These are phyloP conservation scores for Trematomus bernacchii DNA, from an alignment of 2,797 vertebrate species.

Conservation along the genomic window DNA sequence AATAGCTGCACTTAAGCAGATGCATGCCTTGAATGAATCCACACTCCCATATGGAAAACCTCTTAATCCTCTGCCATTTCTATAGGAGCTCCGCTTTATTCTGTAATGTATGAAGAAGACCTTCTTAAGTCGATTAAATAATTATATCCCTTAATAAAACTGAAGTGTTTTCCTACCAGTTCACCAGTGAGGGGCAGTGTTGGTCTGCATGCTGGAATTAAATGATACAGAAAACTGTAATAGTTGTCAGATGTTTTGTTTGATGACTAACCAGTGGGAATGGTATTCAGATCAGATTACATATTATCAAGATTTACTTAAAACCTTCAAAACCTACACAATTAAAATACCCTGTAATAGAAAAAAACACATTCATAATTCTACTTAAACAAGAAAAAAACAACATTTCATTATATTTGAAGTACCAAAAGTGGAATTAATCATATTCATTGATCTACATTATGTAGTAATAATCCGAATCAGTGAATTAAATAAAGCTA, in stretches of 20 bases:
- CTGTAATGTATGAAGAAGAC: background rate
- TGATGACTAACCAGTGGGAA: background rate
- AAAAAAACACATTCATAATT: background rate
- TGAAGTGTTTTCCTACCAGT: background rate
- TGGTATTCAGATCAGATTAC: background rate
- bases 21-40: constrained; percentile 23
- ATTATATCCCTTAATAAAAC: background rate
- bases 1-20: constrained; percentile 40
- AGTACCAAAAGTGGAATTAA: too few species aligned
- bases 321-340: background rate
- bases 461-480: too few species aligned
- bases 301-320: too few species aligned
- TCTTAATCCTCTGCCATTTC: background rate
- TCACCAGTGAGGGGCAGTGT: constrained; percentile 60
- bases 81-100: background rate
- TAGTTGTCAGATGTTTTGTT: background rate
- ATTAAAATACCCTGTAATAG: background rate
- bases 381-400: too few species aligned
- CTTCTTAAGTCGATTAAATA: background rate
- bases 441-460: too few species aligned
- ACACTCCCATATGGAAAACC: background rate
- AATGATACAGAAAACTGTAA: background rate
- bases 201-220: constrained; percentile 7
- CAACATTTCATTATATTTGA: too few species aligned
- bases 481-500: too few species aligned